Evolutionary conservation across 1,140 invertebrate genomes (phyloP).

Genomic region (Temnothorax curvispinosus): DNA sequence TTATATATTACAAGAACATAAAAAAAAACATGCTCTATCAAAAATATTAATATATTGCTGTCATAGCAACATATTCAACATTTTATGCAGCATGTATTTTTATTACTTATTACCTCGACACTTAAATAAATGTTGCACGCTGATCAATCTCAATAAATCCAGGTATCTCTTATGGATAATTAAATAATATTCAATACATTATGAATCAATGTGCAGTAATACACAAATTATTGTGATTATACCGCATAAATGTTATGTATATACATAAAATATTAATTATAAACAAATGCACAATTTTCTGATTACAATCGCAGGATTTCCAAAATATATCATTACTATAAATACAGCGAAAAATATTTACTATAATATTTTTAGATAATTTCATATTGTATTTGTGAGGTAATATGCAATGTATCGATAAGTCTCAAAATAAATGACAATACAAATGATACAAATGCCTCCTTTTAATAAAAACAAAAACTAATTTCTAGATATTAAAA

Average conservation of each 20-base stretch:
- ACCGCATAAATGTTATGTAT: slow-evolving; percentile 59
- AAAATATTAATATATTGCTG: not conserved
- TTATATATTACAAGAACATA: slow-evolving; percentile 15
- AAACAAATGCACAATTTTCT: slow-evolving; percentile 42
- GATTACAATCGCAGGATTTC: not conserved
- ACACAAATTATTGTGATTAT: slow-evolving; percentile 48
- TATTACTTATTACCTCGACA: not conserved
- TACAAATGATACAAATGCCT: not conserved
- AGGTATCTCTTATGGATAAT: slow-evolving; percentile 39
- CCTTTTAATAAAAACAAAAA: not conserved
- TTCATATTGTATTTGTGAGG: slow-evolving; percentile 5
- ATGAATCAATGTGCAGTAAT: slow-evolving; percentile 27
- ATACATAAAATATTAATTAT: slow-evolving; percentile 49
- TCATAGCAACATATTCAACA: slow-evolving; percentile 15
- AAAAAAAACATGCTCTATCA: slow-evolving; percentile 21
- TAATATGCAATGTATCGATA: slow-evolving; percentile 19
- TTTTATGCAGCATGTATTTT: slow-evolving; percentile 26
- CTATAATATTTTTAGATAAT: slow-evolving; percentile 8
- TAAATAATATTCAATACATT: slow-evolving; percentile 47
- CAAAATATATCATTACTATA: not conserved
- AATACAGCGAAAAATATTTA: slow-evolving; percentile 21
- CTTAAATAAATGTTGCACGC: slow-evolving; percentile 20
- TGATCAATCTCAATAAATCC: slow-evolving; percentile 35
- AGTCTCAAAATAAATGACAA: slow-evolving; percentile 18
- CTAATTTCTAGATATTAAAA: slow-evolving; percentile 22